Base-by-base conservation (phyloP, 2,113 vertebrate species). In the Ochotona princeps region DNA sequence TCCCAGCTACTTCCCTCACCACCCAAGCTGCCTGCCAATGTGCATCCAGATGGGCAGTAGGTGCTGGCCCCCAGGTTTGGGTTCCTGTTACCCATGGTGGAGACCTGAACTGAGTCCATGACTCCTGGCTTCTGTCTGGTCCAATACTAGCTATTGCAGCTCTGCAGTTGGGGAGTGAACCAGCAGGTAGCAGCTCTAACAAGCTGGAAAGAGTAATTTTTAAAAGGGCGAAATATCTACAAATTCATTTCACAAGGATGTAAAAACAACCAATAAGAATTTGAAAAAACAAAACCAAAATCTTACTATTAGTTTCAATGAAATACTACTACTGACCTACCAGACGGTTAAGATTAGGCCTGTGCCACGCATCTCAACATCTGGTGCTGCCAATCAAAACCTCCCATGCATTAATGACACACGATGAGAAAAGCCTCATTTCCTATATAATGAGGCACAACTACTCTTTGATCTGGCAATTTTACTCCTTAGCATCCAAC, bases 381-480 rank as follows among this genome's bases (percentile, higher is more conserved):
- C 57, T 69, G 44, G 21, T 49, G 20, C 1, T 30, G 61, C 47
- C 49, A 0, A 49, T 38, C 60, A 92, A 38, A 87, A 81, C n/a
- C 54, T 75, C 51, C 51, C 54, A 76, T 17, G 32, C 26, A 47
- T 83, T 54, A 76, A 84, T 3, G 9, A 30, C 44, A 80, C 44
- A 20, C 32, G 89, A 30, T 54, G 28, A 18, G 73, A 92, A 89
- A 89, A 89, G 14, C 30, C 30, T 60, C 2, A 49, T 51, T 76
- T 81, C 51, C 89, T 63, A 78, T 3, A 91, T 49, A 82, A 89
- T 44, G 91, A 73, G 65, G 66, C 35, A 83, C 4, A 74, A 89
- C 35, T 17, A 87, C 30, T 14, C 44, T 57, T 35, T 35, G 32
- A 92, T 28, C 51, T 44, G 90, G 60, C 10, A 80, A 69, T 76